These are phyloP conservation scores for Scaptomyza parva DNA, from an alignment of 2,888 invertebrate species.

Conservation along the genomic window DNA sequence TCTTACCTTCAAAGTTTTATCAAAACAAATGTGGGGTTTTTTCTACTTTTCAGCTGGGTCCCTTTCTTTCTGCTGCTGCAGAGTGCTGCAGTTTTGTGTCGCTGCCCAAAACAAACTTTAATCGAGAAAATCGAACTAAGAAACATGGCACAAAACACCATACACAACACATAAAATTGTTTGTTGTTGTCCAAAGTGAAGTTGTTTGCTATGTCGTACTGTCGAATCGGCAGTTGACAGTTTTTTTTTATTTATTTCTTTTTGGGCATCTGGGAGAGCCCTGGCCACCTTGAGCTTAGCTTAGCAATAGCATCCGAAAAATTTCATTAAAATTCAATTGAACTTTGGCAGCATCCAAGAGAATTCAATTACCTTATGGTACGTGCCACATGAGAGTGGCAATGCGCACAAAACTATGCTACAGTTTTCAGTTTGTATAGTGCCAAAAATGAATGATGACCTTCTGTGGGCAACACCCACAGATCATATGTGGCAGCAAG, in stretches of 20 bases:
- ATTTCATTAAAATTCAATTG: conserved; percentile 65
- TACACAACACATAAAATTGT: conserved; percentile 22
- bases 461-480: conserved; percentile 7
- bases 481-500: conserved; percentile 15
- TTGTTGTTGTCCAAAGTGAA: conserved; percentile 12
- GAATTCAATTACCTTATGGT: conserved; percentile 57
- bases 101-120: conserved; percentile 15
- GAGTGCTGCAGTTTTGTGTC: conserved; percentile 7
- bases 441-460: conserved; percentile 24
- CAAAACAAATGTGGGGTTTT: conserved; percentile 1
- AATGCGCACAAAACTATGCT: conserved; percentile 32
- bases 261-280: conserved; percentile 5
- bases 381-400: conserved; percentile 32
- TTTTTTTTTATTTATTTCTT: conserved; percentile 41
- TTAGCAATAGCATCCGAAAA: conserved; percentile 38
- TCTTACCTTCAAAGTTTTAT: background rate
- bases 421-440: conserved; percentile 9
- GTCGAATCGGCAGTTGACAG: conserved; percentile 32
- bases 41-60: background rate
- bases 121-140: conserved; percentile 11
- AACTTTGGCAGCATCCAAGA: conserved; percentile 55
- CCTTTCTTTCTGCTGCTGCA: conserved; percentile 7
- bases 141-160: background rate
- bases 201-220: conserved; percentile 23
- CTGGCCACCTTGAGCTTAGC: conserved; percentile 14